phyloP scores from a whole-genome alignment of 2,797 vertebrate species.

The Dermochelys coriacea region DNA sequence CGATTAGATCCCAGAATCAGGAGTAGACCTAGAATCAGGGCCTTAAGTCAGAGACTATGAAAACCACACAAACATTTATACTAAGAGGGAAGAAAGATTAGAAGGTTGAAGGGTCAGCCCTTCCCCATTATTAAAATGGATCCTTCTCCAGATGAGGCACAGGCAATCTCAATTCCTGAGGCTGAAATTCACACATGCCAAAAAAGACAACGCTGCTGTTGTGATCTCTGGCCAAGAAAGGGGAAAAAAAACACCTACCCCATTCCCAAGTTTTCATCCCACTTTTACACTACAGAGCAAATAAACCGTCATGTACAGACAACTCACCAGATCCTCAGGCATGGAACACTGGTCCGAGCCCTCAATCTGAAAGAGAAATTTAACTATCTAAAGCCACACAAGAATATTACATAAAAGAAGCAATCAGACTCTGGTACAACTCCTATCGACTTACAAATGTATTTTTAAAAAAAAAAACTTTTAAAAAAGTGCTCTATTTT shows the following conservation, averaged over 20 bases:
- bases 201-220: background rate
- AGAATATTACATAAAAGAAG: background rate
- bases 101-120: background rate
- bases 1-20: constrained; percentile 19
- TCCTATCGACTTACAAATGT: background rate
- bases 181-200: background rate
- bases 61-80: background rate
- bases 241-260: background rate
- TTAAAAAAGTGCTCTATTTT: background rate
- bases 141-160: background rate
- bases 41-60: background rate
- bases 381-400: background rate
- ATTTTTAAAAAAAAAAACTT: background rate
- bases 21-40: background rate
- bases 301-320: background rate
- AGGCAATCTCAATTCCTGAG: background rate
- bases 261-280: background rate
- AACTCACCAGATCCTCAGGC: constrained; percentile 95
- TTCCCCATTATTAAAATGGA: background rate
- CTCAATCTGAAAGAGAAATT: constrained; percentile 85
- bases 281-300: constrained; percentile 28
- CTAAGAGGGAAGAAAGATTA: constrained; percentile 15
- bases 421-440: background rate
- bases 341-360: constrained; percentile 92
- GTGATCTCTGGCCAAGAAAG: background rate